Conservation (phyloP, 1,140 invertebrate genomes). For the Drosophila sp. region DNA sequence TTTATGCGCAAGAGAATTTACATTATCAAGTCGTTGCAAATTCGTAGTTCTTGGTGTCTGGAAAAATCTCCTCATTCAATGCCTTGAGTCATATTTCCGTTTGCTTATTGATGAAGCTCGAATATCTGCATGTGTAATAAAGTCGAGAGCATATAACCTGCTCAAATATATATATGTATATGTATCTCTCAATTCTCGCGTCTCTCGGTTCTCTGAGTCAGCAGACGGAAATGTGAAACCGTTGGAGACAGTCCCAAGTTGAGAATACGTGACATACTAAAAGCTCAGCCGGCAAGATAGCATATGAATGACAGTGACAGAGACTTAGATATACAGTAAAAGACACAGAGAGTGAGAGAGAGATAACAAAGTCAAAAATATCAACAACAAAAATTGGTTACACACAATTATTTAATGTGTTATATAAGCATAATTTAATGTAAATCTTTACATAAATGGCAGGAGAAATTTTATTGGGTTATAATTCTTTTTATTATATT, state of each 20-base stretch:
- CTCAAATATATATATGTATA: conserved; percentile 34
- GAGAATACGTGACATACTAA: conserved; percentile 56
- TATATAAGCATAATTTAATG: conserved; percentile 69
- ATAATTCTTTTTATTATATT: conserved; percentile 7
- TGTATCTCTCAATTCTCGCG: conserved; percentile 20
- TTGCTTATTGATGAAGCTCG: conserved; percentile 12
- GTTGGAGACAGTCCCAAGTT: conserved; percentile 31
- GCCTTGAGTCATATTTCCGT: conserved; percentile 40
- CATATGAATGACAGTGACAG: background rate
- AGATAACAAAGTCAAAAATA: background rate
- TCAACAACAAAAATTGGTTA: conserved; percentile 24
- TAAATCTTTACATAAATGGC: conserved; percentile 47
- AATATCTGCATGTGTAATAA: conserved; percentile 33
- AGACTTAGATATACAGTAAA: conserved; percentile 1
- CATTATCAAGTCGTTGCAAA: conserved; percentile 29
- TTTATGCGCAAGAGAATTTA: conserved; percentile 37
- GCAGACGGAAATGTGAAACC: conserved; percentile 62
- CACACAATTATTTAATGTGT: conserved; percentile 55
- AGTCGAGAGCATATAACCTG: conserved; percentile 13
- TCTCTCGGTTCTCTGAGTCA: conserved; percentile 49
- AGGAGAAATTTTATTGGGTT: conserved; percentile 23
- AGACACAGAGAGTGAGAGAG: background rate
- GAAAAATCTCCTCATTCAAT: background rate
- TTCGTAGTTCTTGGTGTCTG: background rate
- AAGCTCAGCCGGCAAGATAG: conserved; percentile 19